These are phyloP conservation scores for Artemisiospiza belli DNA, from an alignment of 2,113 vertebrate genomes.

Conservation along the genomic window DNA sequence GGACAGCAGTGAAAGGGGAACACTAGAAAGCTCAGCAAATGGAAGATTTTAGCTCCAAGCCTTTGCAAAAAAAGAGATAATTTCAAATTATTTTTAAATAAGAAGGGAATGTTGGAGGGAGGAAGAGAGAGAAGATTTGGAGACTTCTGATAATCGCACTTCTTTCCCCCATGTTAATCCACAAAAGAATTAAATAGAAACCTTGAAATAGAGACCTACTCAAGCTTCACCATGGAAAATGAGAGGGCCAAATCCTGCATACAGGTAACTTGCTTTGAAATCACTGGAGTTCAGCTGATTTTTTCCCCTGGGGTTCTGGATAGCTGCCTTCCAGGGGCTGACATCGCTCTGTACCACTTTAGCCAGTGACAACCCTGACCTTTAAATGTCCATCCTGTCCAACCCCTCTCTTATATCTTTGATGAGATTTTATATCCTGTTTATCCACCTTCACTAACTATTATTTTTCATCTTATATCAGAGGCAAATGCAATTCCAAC, in stretches of 20 bases:
- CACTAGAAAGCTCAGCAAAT: slow-evolving; percentile 60
- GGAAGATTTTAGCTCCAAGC: slow-evolving; percentile 60
- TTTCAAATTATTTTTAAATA: slow-evolving; percentile 5
- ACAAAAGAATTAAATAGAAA: background rate
- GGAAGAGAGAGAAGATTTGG: background rate
- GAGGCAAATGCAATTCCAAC: slow-evolving; percentile 74
- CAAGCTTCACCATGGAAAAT: background rate
- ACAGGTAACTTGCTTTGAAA: background rate
- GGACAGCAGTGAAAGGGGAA: slow-evolving; percentile 54
- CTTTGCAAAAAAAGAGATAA: slow-evolving; percentile 17
- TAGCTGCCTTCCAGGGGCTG: background rate
- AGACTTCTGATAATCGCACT: background rate
- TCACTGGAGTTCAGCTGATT: background rate
- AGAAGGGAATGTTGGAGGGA: background rate
- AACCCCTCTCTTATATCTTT: background rate
- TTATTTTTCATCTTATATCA: slow-evolving; percentile 75
- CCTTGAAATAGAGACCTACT: background rate
- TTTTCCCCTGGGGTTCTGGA: background rate
- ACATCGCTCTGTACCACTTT: background rate
- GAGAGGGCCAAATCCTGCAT: background rate
- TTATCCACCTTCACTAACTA: slow-evolving; percentile 68
- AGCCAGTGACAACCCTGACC: background rate
- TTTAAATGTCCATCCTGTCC: background rate
- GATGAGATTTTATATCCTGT: slow-evolving; percentile 63
- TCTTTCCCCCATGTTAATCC: background rate